Evolutionary conservation across 1,140 invertebrate species (phyloP), one percentile per base, ranked within the genome.

Genomic region (Nephila pilipes): DNA sequence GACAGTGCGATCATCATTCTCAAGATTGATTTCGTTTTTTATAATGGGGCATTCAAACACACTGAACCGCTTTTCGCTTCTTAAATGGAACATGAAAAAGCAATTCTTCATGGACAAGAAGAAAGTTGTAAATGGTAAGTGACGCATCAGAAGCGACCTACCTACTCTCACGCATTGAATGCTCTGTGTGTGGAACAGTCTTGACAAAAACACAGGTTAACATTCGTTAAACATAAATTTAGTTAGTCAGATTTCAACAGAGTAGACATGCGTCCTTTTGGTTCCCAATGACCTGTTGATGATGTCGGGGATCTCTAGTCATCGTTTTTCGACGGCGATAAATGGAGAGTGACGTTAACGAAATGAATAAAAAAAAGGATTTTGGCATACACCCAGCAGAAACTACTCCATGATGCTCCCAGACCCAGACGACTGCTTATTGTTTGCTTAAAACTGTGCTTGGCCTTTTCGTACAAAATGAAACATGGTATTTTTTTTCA

Each of bases 231-330:
- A 57, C 46, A 83, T 54, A 83, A 83, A 83, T 83, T 83, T 83
- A 83, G 81, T 83, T 83, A 83, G 38, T 83, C 38, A 55, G 54
- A 55, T 83, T 79, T 69, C 65, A 57, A 55, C 46, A 8, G 22
- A n/a, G 69, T 36, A 87, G 85, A 60, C 85, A 92, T 25, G 18
- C 81, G 81, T 55, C 16, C 65, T 36, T 57, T 89, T 69, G 32
- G 90, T 85, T 92, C 90, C 60, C 90, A 57, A 58, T 60, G 80
- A 92, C 90, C 90, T 92, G 90, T 92, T 92, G 90, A 85, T 92
- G 89, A 60, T 58, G 80, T n/a, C 80, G 63, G 58, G 46, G 46
- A 25, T 92, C 60, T 36, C 58, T 85, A 32, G 85, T 36, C 85
- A 63, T 60, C 58, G 55, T 87, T 58, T 58, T 80, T 29, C 46